Evolutionary conservation across 2,797 vertebrate species (phyloP).

Genomic region (Hydrophis major): DNA sequence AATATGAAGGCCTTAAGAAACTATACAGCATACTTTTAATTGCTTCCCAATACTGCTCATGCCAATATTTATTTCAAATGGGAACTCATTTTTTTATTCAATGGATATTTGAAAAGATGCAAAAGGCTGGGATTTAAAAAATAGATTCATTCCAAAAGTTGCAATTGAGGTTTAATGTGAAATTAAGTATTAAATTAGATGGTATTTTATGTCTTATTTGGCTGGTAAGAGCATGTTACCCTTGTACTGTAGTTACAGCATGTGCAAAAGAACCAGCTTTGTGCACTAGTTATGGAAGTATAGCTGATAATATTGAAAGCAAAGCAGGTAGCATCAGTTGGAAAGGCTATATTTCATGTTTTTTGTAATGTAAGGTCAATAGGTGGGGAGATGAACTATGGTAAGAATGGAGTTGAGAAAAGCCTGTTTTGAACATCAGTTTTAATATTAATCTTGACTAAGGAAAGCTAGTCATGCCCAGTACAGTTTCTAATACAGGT

Average conservation of each 20-base stretch:
- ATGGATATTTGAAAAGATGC: neutral
- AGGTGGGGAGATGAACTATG: neutral
- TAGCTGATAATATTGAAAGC: neutral
- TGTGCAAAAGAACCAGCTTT: neutral
- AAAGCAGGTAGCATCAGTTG: neutral
- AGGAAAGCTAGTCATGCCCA: neutral
- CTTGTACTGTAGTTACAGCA: neutral
- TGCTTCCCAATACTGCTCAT: neutral
- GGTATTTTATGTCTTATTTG: neutral
- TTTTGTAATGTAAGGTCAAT: neutral
- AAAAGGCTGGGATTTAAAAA: neutral
- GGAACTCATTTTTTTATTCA: neutral
- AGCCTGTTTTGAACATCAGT: neutral
- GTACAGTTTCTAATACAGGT: neutral
- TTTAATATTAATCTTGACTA: neutral
- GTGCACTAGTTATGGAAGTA: neutral
- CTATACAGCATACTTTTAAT: neutral
- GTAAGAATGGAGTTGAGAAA: neutral
- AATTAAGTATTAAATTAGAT: neutral
- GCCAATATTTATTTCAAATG: neutral
- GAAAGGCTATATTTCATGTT: neutral
- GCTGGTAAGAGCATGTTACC: neutral
- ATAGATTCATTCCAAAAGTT: neutral
- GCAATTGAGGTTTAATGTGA: neutral
- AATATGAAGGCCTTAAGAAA: neutral